Conservation (phyloP, 1,140 invertebrate genomes). For the Drosophila tsacasi region DNA sequence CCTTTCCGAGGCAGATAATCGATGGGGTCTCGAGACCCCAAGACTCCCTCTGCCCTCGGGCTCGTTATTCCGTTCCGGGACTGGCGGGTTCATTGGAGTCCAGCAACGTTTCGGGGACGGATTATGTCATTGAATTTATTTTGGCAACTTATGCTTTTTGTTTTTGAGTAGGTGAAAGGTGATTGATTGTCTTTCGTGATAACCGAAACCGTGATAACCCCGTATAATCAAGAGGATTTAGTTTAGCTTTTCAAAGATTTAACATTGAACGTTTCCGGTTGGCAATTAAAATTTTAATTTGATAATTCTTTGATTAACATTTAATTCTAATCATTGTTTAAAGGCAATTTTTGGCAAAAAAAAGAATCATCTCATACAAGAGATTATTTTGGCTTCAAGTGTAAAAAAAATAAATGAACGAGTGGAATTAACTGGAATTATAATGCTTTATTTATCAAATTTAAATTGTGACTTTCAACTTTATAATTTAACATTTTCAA, state of each 20-base stretch:
- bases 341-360: neutral
- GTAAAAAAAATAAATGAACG: too few relatives aligned
- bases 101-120: slow-evolving; percentile 4
- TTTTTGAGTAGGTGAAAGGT: slow-evolving; percentile 28
- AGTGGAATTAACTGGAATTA: too few relatives aligned
- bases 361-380: neutral
- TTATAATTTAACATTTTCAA: neutral
- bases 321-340: neutral
- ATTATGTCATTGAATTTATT: slow-evolving; percentile 39
- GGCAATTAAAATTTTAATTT: slow-evolving; percentile 30
- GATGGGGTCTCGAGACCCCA: slow-evolving; percentile 6
- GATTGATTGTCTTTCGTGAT: slow-evolving; percentile 31
- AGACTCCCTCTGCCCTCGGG: slow-evolving; percentile 1
- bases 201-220: slow-evolving; percentile 55
- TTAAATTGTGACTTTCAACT: neutral
- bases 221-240: slow-evolving; percentile 22
- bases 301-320: neutral
- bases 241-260: slow-evolving; percentile 14
- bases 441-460: neutral
- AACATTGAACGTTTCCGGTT: slow-evolving; percentile 73
- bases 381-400: neutral
- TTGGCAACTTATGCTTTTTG: slow-evolving; percentile 43
- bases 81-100: slow-evolving; percentile 22
- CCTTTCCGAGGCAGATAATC: slow-evolving; percentile 38
- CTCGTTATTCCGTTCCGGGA: slow-evolving; percentile 13